phyloP scores from a whole-genome alignment of 2,888 invertebrate species.

The Chrysolina americana region DNA sequence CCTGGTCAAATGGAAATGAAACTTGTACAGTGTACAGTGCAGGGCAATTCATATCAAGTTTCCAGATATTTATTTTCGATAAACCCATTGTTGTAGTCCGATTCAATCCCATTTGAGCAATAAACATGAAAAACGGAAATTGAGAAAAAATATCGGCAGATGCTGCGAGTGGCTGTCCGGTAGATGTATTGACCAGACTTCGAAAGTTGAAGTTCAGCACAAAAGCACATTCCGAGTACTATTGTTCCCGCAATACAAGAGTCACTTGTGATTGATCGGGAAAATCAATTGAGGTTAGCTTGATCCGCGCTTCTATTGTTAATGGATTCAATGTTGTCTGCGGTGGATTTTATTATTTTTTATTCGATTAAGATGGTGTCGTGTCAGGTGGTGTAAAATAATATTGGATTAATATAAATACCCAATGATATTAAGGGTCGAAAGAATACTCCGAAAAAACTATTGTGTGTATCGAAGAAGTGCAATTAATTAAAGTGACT shows the following conservation, averaged over 20 bases:
- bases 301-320: constrained; percentile 28
- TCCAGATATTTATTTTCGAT: constrained; percentile 27
- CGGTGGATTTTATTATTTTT: background rate
- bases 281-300: constrained; percentile 31
- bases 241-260: constrained; percentile 37
- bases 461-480: too few relatives aligned
- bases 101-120: constrained; percentile 5
- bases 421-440: too few relatives aligned
- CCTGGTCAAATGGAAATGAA: constrained; percentile 21
- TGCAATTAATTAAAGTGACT: too few relatives aligned
- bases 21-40: constrained; percentile 19
- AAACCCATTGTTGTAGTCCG: constrained; percentile 24
- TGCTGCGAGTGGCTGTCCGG: constrained; percentile 28
- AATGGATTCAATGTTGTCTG: constrained; percentile 24
- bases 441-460: too few relatives aligned
- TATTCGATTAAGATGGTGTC: too few relatives aligned
- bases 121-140: constrained; percentile 26
- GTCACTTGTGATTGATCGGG: constrained; percentile 32
- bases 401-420: too few relatives aligned
- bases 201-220: constrained; percentile 37
- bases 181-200: constrained; percentile 10
- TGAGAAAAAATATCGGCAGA: constrained; percentile 26
- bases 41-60: constrained; percentile 21
- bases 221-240: constrained; percentile 43
- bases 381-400: too few relatives aligned